Conservation (phyloP, 2,113 vertebrate genomes). For the Sakesphorus luctuosus region DNA sequence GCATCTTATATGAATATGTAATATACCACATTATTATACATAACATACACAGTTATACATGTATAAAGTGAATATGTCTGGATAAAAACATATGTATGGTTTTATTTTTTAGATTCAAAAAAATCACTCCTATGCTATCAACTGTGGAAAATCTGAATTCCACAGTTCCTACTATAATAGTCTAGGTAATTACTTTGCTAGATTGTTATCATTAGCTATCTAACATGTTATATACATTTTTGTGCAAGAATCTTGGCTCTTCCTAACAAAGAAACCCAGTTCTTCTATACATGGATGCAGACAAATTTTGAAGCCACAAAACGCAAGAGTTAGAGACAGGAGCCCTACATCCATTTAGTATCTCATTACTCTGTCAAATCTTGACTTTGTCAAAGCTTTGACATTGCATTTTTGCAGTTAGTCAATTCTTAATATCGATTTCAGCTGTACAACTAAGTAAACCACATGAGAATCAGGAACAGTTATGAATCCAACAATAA, state of each 20-base stretch:
- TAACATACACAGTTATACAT: not conserved
- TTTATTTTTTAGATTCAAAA: not conserved
- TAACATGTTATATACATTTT: not conserved
- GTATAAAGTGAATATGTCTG: not conserved
- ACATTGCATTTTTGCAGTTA: not conserved
- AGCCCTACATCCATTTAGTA: not conserved
- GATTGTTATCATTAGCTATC: not conserved
- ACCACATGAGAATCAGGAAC: not conserved
- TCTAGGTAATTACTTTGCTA: not conserved
- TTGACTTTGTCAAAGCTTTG: not conserved
- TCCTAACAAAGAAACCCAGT: not conserved
- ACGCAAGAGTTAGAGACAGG: not conserved
- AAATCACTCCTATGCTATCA: not conserved
- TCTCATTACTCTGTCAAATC: not conserved
- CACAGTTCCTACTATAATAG: not conserved
- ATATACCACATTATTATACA: not conserved
- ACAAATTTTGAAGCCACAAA: not conserved
- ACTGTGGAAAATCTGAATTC: not conserved
- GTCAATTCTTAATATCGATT: not conserved
- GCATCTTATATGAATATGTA: not conserved
- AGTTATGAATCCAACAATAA: not conserved
- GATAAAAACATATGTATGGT: accelerated
- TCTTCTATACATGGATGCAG: not conserved
- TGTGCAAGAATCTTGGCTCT: not conserved
- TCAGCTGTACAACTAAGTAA: not conserved